Percentiles rank a stretch among this genome's conserved stretches.
Conservation (phyloP, 2,113 vertebrate species). For the Sisor rabdophorus region DNA sequence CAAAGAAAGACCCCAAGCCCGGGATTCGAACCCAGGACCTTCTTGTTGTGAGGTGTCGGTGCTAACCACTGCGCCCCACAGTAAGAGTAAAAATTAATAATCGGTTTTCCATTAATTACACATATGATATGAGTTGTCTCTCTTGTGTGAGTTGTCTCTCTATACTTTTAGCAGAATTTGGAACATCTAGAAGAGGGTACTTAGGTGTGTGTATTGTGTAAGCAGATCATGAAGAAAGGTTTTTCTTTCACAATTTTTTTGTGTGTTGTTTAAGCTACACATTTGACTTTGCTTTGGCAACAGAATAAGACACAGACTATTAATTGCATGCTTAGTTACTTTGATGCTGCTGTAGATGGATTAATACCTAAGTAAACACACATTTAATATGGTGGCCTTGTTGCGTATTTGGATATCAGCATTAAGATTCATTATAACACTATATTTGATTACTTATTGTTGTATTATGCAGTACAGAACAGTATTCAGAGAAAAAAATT, state of each 20-base stretch:
- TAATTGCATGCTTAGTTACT: neutral
- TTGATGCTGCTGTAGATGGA: neutral
- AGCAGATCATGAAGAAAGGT: neutral
- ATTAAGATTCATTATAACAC: neutral
- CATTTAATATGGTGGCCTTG: neutral
- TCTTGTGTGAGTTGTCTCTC: too few species aligned
- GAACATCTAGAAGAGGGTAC: neutral
- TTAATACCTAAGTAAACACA: neutral
- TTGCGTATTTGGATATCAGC: neutral
- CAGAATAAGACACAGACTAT: neutral
- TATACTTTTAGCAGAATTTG: neutral
- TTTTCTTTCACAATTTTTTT: neutral
- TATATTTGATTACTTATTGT: neutral
- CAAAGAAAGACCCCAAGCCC: too few species aligned
- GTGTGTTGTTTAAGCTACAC: neutral
- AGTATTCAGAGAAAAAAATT: neutral
- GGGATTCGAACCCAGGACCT: too few species aligned
- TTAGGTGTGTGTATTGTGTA: neutral
- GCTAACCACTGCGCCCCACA: too few species aligned
- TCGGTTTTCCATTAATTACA: too few species aligned
- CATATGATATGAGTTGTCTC: too few species aligned
- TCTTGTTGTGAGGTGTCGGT: too few species aligned
- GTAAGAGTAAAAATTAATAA: too few species aligned
- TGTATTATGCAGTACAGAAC: too few species aligned
- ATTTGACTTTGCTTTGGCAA: constrained; percentile 18